Evolutionary conservation across 2,797 vertebrate genomes (phyloP).

Genomic region (Gambelia wislizenii): DNA sequence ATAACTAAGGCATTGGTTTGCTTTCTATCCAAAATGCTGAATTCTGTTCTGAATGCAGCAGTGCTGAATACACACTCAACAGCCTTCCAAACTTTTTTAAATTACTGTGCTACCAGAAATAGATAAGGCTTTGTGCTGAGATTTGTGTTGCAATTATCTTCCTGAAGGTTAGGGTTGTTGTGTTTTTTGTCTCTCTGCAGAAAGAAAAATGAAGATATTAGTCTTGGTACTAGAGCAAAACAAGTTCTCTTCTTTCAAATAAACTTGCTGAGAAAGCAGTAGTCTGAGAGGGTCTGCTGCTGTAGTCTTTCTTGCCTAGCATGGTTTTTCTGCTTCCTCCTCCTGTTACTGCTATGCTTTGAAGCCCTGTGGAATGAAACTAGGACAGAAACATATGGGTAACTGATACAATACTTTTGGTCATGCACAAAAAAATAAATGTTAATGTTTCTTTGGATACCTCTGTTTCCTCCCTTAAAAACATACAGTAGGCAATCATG

Average conservation of each 20-base stretch:
- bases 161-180: not conserved
- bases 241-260: not conserved
- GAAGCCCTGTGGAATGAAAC: not conserved
- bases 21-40: not conserved
- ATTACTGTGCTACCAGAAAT: constrained; percentile 1
- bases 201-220: constrained; percentile 28
- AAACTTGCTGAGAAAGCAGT: not conserved
- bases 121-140: not conserved
- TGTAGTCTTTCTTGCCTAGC: not conserved
- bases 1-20: not conserved
- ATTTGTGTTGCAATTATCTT: constrained; percentile 23
- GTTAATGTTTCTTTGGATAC: not conserved
- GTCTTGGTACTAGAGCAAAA: not conserved
- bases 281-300: not conserved
- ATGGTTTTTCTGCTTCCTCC: not conserved
- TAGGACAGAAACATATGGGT: not conserved
- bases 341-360: not conserved
- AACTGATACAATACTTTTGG: not conserved
- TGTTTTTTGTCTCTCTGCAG: not conserved
- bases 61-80: not conserved
- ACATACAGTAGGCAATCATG: not conserved
- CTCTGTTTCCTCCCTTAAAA: not conserved
- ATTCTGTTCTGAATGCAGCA: not conserved
- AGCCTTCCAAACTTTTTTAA: not conserved
- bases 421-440: not conserved